These are phyloP conservation scores for Crax fasciolata DNA, from an alignment of 2,797 vertebrate genomes.

Conservation along the genomic window DNA sequence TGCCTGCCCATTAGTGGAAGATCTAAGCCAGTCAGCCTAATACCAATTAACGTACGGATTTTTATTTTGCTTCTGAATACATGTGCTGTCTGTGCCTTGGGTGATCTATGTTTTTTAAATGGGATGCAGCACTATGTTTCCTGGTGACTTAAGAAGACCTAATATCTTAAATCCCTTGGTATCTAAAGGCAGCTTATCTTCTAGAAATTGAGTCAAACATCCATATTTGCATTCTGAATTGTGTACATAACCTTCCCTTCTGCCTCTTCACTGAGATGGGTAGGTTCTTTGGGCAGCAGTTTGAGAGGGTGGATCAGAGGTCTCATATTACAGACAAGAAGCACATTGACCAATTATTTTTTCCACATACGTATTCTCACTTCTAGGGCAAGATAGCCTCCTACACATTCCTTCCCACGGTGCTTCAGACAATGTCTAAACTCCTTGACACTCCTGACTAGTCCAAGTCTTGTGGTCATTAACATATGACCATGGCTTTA, in stretches of 20 bases:
- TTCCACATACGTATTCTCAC: not conserved
- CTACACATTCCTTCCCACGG: not conserved
- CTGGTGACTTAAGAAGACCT: not conserved
- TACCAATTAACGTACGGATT: not conserved
- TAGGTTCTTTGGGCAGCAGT: not conserved
- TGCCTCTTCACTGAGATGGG: rapidly evolving
- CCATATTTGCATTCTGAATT: not conserved
- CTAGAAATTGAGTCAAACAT: not conserved
- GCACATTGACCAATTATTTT: not conserved
- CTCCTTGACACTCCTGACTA: not conserved
- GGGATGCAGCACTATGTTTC: not conserved
- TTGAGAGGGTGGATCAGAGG: not conserved
- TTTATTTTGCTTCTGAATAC: not conserved
- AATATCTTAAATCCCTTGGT: not conserved
- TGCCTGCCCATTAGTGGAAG: not conserved
- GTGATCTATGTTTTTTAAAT: not conserved
- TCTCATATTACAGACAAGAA: not conserved
- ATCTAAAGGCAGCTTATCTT: not conserved
- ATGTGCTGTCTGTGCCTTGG: rapidly evolving
- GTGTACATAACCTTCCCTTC: not conserved
- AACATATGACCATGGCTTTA: not conserved
- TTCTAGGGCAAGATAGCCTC: not conserved
- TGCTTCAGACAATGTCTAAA: not conserved
- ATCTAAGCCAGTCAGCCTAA: not conserved
- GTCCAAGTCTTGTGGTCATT: not conserved